phyloP scores from a whole-genome alignment of 2,888 invertebrate species.

The Orthosia incerta region DNA sequence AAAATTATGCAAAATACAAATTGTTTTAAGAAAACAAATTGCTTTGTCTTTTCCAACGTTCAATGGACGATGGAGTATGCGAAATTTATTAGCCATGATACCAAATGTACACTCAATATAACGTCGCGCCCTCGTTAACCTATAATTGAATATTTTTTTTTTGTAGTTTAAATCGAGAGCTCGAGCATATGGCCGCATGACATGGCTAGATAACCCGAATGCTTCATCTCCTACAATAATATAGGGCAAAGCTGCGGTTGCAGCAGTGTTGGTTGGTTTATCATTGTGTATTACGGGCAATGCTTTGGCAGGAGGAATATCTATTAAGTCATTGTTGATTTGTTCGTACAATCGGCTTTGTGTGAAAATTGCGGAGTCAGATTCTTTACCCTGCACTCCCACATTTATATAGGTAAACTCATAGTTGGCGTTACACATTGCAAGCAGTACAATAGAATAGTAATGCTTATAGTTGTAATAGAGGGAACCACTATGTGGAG shows the following conservation, averaged over 20 bases:
- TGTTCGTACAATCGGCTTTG: conserved; percentile 52
- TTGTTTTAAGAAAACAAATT: conserved; percentile 48
- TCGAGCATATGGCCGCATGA: conserved; percentile 63
- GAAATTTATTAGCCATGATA: conserved; percentile 59
- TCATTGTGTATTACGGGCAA: conserved; percentile 49
- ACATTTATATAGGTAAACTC: conserved; percentile 60
- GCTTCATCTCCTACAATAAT: conserved; percentile 57
- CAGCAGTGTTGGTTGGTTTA: conserved; percentile 56
- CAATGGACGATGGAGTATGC: conserved; percentile 58
- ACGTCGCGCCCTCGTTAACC: conserved; percentile 56
- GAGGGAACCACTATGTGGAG: conserved; percentile 61
- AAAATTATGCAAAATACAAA: conserved; percentile 50
- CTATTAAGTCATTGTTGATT: conserved; percentile 56
- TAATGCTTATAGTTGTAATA: conserved; percentile 63
- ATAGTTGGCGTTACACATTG: conserved; percentile 60
- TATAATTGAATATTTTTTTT: conserved; percentile 57
- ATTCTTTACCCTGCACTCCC: conserved; percentile 59
- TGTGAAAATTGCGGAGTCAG: conserved; percentile 60
- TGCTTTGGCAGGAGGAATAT: conserved; percentile 57
- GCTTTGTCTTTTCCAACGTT: conserved; percentile 54
- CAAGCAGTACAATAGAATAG: conserved; percentile 58
- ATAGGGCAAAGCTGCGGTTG: conserved; percentile 47
- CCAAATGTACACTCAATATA: conserved; percentile 58
- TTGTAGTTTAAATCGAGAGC: conserved; percentile 53
- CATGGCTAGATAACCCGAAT: conserved; percentile 52